Percentiles rank a stretch among this genome's conserved stretches.
Conservation (phyloP, 2,113 vertebrate species). For the Sakesphorus luctuosus region DNA sequence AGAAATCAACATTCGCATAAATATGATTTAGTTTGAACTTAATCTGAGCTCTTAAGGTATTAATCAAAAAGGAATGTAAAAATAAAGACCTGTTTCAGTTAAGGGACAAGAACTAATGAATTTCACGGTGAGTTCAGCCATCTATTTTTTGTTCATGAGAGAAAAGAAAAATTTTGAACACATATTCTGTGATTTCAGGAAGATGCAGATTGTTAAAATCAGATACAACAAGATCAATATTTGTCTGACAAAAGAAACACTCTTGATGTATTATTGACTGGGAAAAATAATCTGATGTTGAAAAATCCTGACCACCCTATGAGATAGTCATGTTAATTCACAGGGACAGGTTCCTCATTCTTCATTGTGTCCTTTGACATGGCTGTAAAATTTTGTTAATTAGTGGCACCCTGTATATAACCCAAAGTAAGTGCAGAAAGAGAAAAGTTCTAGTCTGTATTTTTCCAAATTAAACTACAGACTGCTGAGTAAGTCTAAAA, state of each 20-base stretch:
- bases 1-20: neutral
- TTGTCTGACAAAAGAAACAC: neutral
- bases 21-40: neutral
- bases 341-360: neutral
- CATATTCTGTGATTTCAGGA: neutral
- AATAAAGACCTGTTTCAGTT: neutral
- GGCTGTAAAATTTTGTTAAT: neutral
- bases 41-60: neutral
- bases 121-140: neutral
- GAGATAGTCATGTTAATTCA: neutral
- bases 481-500: neutral
- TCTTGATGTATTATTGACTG: neutral
- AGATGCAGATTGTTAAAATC: neutral
- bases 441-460: neutral
- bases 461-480: neutral
- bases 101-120: neutral
- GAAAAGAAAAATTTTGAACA: neutral
- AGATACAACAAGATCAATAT: neutral
- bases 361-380: neutral
- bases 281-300: neutral
- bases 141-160: neutral
- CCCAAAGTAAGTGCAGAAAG: neutral
- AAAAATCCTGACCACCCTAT: neutral
- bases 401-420: neutral
- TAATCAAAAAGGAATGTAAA: neutral